phyloP scores from a whole-genome alignment of 1,140 invertebrate genomes.

The Caenorhabditis latens region DNA sequence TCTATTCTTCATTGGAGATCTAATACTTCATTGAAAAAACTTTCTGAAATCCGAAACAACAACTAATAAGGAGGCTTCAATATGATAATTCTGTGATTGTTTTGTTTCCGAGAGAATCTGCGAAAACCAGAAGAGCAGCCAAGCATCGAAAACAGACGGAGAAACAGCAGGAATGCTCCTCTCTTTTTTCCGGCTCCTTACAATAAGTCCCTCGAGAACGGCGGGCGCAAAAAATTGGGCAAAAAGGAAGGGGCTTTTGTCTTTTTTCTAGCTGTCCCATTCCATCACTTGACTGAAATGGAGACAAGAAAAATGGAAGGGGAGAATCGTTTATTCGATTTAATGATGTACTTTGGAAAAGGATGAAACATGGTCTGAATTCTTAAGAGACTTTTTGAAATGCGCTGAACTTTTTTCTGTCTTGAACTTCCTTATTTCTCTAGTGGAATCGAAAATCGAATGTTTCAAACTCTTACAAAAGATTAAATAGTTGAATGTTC shows the following conservation, averaged over 20 bases:
- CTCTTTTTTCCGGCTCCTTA: constrained; percentile 30
- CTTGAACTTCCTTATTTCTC: neutral
- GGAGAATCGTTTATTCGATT: constrained; percentile 34
- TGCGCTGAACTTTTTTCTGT: neutral
- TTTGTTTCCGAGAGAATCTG: neutral
- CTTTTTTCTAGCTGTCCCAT: neutral
- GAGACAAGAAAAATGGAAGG: neutral
- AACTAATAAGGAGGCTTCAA: neutral
- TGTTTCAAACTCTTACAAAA: no score
- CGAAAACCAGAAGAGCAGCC: neutral
- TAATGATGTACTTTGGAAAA: constrained; percentile 46
- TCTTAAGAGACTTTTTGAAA: neutral
- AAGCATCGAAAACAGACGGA: constrained; percentile 26
- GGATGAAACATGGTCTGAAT: constrained; percentile 32
- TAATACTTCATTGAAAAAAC: no score
- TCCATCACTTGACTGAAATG: constrained; percentile 43
- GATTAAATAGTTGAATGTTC: neutral
- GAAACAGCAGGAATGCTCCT: constrained; percentile 46
- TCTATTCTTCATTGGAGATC: no score
- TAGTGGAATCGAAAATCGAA: neutral
- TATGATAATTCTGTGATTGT: constrained; percentile 38
- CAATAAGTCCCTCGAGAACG: constrained; percentile 53
- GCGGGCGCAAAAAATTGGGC: constrained; percentile 38
- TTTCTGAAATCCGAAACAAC: neutral
- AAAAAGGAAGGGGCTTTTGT: constrained; percentile 6